These are phyloP conservation scores for Crotalus viridis DNA, from an alignment of 2,113 vertebrate species.

Conservation along the genomic window DNA sequence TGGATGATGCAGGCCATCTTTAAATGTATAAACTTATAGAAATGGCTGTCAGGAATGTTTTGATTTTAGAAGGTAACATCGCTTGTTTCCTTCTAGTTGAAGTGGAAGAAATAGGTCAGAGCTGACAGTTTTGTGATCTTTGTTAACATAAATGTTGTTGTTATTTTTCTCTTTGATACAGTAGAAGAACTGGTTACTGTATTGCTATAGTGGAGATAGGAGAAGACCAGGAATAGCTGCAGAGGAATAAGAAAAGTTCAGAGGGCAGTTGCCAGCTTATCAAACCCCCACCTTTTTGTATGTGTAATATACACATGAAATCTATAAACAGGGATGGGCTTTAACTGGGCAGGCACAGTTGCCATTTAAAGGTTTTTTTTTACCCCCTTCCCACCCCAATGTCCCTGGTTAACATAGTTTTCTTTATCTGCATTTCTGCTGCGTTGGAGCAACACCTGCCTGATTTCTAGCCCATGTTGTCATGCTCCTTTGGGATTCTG, in stretches of 20 bases:
- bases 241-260: neutral
- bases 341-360: neutral
- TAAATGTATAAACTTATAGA: slow-evolving; percentile 49
- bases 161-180: neutral
- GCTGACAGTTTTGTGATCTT: slow-evolving; percentile 63
- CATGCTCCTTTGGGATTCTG: neutral
- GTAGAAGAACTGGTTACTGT: neutral
- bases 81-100: slow-evolving; percentile 51
- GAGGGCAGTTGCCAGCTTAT: neutral
- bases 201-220: neutral
- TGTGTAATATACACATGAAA: neutral
- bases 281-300: neutral
- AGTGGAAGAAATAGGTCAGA: slow-evolving; percentile 72
- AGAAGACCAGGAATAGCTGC: neutral
- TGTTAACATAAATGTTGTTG: slow-evolving; percentile 42
- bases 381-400: neutral
- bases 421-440: neutral
- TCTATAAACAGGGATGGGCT: neutral
- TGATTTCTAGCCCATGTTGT: neutral
- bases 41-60: slow-evolving; percentile 64
- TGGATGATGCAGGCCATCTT: slow-evolving; percentile 39
- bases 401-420: neutral
- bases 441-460: neutral
- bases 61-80: slow-evolving; percentile 52
- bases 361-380: neutral